Evolutionary conservation across 2,888 invertebrate species (phyloP).

Genomic region (Pinctada fucata): DNA sequence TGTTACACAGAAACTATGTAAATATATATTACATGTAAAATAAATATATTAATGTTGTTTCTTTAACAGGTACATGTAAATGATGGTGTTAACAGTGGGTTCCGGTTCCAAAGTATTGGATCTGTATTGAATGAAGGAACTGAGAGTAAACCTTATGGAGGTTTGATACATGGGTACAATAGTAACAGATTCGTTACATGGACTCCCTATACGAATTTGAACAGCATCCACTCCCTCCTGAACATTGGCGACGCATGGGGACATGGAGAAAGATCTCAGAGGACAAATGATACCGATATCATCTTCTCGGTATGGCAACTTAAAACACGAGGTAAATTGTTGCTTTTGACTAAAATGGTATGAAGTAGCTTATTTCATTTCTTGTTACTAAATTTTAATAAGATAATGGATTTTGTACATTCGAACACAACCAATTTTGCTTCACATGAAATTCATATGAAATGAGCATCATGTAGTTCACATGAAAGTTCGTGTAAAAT

Average conservation of each 20-base stretch:
- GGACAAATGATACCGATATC: neutral
- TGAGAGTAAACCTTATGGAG: neutral
- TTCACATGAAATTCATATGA: no score
- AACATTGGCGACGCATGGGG: neutral
- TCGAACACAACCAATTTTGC: no score
- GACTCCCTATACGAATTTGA: neutral
- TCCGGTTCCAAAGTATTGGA: neutral
- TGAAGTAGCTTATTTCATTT: no score
- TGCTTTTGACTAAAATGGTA: no score
- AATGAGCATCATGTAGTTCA: no score
- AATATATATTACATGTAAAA: no score
- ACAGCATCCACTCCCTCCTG: neutral
- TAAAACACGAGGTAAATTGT: neutral
- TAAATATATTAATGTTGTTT: no score
- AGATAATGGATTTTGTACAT: no score
- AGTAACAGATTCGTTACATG: neutral
- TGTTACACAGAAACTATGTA: no score
- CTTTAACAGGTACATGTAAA: neutral
- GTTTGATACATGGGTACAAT: neutral
- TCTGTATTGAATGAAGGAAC: neutral
- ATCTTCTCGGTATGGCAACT: neutral
- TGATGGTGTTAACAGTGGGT: neutral
- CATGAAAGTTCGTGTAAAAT: no score
- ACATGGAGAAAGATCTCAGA: neutral
- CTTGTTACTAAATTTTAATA: no score